A percentile compares a stretch with the other conserved stretches of the same genome.
Conservation (phyloP, 2,113 vertebrate species). For the Delphinus delphis region DNA sequence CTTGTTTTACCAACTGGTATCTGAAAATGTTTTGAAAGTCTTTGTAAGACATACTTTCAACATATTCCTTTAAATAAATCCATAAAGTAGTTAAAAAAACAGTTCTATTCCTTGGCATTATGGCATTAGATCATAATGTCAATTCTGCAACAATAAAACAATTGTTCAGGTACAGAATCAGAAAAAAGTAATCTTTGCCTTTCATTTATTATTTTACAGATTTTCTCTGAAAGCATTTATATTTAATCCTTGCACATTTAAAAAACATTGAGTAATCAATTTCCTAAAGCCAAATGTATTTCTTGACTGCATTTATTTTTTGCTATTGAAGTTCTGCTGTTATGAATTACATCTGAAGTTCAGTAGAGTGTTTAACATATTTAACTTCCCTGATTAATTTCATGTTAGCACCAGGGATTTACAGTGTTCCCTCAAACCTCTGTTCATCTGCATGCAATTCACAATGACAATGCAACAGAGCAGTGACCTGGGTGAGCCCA, state of each 20-base stretch:
- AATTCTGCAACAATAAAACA: neutral
- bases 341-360: neutral
- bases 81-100: neutral
- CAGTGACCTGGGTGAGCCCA: neutral
- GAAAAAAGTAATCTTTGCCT: neutral
- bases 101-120: neutral
- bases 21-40: constrained; percentile 4
- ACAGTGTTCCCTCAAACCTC: neutral
- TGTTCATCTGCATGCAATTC: neutral
- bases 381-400: constrained; percentile 12
- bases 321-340: neutral
- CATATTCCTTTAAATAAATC: neutral
- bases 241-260: neutral
- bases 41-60: constrained; percentile 12
- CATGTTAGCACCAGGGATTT: neutral
- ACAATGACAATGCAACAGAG: neutral
- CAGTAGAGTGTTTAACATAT: neutral
- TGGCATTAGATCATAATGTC: neutral
- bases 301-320: neutral
- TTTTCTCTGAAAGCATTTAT: constrained; percentile 2
- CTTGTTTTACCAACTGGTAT: neutral
- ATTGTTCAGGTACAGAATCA: neutral
- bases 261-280: neutral
- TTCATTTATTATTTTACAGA: neutral
- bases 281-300: constrained; percentile 4